phyloP scores from a whole-genome alignment of 2,888 invertebrate genomes.

The Nineta flava region DNA sequence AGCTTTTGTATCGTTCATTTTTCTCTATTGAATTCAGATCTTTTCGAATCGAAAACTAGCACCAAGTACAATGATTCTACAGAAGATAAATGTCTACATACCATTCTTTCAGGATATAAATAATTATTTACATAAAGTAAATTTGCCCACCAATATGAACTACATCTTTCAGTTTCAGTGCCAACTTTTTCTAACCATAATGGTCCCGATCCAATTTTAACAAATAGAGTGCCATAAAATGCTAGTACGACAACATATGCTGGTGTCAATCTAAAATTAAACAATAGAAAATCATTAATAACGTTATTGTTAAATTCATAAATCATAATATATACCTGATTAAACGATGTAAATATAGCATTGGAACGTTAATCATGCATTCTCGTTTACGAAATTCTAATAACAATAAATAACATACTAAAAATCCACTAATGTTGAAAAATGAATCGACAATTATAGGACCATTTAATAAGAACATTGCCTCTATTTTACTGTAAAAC shows the following conservation, averaged over 20 bases:
- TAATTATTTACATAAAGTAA: conserved; percentile 56
- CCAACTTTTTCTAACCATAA: conserved; percentile 47
- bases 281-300: conserved; percentile 1
- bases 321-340: conserved; percentile 33
- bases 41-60: too few species aligned
- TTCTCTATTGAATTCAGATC: too few species aligned
- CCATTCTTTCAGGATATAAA: conserved; percentile 41
- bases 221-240: conserved; percentile 56
- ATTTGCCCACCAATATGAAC: conserved; percentile 53
- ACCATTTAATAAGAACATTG: conserved; percentile 41
- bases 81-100: conserved; percentile 18
- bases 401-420: conserved; percentile 46
- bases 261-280: conserved; percentile 43
- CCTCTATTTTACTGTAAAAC: conserved; percentile 18
- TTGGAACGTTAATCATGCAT: conserved; percentile 38
- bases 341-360: conserved; percentile 45
- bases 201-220: conserved; percentile 52
- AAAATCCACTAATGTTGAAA: conserved; percentile 48
- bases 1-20: too few species aligned
- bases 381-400: conserved; percentile 43
- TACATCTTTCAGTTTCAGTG: conserved; percentile 34
- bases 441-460: conserved; percentile 52
- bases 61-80: too few species aligned
- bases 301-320: not conserved
- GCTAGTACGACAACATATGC: conserved; percentile 52